phyloP scores from a whole-genome alignment of 1,140 invertebrate genomes.

The Microplitis mediator region DNA sequence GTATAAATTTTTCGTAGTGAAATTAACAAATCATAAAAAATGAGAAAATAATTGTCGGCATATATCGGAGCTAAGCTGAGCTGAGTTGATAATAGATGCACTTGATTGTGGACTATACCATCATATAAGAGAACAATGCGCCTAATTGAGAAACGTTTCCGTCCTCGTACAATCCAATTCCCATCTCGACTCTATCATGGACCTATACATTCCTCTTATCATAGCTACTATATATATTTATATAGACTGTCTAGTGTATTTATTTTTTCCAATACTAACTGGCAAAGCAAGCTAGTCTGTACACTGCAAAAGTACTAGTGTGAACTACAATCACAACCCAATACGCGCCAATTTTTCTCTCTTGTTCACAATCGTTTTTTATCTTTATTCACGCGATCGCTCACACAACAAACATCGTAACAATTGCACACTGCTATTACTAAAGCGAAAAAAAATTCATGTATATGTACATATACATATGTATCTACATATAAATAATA shows the following conservation, averaged over 20 bases:
- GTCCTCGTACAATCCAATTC: constrained; percentile 23
- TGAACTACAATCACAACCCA: not conserved
- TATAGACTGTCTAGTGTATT: not conserved
- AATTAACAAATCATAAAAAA: too few species aligned
- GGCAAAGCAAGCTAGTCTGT: too few species aligned
- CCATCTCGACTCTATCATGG: not conserved
- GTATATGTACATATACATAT: not conserved
- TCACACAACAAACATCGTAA: constrained; percentile 18
- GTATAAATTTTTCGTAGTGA: too few species aligned
- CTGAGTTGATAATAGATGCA: not conserved
- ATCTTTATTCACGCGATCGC: constrained; percentile 7
- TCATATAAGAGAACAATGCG: constrained; percentile 24
- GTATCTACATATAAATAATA: constrained; percentile 3
- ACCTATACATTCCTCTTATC: not conserved
- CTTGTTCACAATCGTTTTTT: not conserved
- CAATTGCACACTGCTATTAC: constrained; percentile 1
- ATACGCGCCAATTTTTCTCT: not conserved
- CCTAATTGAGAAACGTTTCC: constrained; percentile 34
- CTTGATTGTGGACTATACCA: not conserved
- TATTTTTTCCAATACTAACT: not conserved
- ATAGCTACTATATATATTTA: not conserved
- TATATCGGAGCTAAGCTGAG: not conserved
- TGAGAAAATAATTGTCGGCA: not conserved
- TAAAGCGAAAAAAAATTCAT: not conserved
- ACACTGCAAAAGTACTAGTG: not conserved